Base-by-base conservation (phyloP, 2,797 vertebrate genomes). In the Lerista edwardsae region DNA sequence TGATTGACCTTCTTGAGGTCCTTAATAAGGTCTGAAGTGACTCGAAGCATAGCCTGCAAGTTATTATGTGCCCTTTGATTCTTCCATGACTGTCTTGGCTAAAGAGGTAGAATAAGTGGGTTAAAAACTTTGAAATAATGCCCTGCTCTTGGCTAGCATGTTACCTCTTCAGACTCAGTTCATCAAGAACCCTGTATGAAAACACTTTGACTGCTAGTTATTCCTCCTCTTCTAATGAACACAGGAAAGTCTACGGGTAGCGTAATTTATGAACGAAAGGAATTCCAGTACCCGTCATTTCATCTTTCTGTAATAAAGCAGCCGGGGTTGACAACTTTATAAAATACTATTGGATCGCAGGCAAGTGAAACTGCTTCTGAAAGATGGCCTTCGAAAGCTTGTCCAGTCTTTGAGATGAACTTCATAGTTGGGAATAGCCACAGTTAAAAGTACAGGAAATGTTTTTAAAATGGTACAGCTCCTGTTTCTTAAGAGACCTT, bases 201-300 rank as follows among this genome's bases (percentile, higher is more conserved):
- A 91, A 84, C 61, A 0, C 31, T 86, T 90, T 5, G 85, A 74
- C 88, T 17, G 39, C 89, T 91, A 77, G 90, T 90, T 86, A 77
- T 86, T 87, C 90, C 85, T 82, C 87, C 69, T 86, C 36, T 87
- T 83, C 85, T 96, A 95, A 95, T 92, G 91, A 96, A 95, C 55
- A 81, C 89, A 93, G 90, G 94, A 96, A 94, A 27, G 44, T 91
- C 91, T 76, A 6, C 10, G 73, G 88, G 59, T 3, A 92, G 85
- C 23, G 80, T 94, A 91, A 96, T 96, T 96, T 96, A 94, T 87
- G 55, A 92, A 74, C 64, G 80, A 86, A 86, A 94, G 85, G 85
- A 90, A 93, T 95, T 95, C 81, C 86, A 93, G 89, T 85, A 90
- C 71, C 93, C 88, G 67, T 94, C 94, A 88, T 92, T 93, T 92